Evolutionary conservation across 2,888 invertebrate genomes (phyloP).

Genomic region (Microchrysa polita): DNA sequence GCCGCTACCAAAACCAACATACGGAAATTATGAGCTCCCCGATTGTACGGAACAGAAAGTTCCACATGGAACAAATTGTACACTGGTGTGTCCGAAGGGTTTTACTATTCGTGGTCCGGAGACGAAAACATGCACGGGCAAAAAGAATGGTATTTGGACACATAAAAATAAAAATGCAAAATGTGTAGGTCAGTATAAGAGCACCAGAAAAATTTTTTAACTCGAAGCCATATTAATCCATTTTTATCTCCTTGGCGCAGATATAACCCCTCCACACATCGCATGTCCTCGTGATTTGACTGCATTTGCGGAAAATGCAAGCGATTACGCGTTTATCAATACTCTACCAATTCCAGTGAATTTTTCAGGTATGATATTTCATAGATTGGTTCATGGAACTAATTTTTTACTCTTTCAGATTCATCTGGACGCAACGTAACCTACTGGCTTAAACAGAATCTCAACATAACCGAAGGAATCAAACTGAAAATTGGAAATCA

Average conservation of each 20-base stretch:
- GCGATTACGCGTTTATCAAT: conserved; percentile 47
- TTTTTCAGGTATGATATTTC: conserved; percentile 12
- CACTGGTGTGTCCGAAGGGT: conserved; percentile 69
- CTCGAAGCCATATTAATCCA: neutral
- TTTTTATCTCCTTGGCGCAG: conserved; percentile 61
- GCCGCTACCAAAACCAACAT: conserved; percentile 65
- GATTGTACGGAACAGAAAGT: conserved; percentile 69
- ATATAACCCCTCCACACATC: conserved; percentile 69
- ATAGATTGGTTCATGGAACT: neutral
- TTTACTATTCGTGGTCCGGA: conserved; percentile 69
- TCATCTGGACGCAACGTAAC: conserved; percentile 69
- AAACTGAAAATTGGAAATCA: conserved; percentile 70
- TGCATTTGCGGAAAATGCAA: conserved; percentile 9
- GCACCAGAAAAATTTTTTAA: neutral
- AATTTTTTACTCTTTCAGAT: conserved; percentile 61
- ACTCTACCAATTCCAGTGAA: conserved; percentile 54
- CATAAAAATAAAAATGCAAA: conserved; percentile 62
- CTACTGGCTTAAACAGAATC: conserved; percentile 70
- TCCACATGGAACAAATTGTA: conserved; percentile 69
- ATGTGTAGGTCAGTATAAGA: conserved; percentile 65
- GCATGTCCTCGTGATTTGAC: conserved; percentile 67
- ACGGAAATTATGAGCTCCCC: conserved; percentile 67
- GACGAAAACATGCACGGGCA: conserved; percentile 67
- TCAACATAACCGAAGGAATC: conserved; percentile 62
- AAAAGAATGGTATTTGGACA: conserved; percentile 68